A percentile compares a stretch with the other conserved stretches of the same genome.
Evolutionary conservation across 2,888 invertebrate species (phyloP).

Genomic region (Frankliniella fusca): DNA sequence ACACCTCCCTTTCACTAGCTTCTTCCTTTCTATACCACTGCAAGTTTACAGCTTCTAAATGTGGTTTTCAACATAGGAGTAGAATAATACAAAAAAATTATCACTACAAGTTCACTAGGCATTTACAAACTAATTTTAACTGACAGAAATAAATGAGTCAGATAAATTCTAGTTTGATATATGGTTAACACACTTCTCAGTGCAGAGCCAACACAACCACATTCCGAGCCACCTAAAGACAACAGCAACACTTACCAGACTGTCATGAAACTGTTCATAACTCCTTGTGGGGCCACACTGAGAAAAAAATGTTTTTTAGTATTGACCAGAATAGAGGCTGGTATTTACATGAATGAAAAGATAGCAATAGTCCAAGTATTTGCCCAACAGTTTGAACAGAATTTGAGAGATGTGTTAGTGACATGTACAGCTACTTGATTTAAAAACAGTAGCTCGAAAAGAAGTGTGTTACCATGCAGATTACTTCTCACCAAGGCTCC

Average conservation of each 20-base stretch:
- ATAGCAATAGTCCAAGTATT: not conserved
- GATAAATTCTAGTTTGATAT: not conserved
- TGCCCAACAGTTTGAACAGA: not conserved
- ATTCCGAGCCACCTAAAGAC: slow-evolving; percentile 25
- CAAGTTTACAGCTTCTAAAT: not conserved
- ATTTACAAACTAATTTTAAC: not conserved
- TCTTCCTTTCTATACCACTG: not conserved
- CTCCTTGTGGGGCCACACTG: slow-evolving; percentile 80
- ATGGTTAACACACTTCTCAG: slow-evolving; percentile 5
- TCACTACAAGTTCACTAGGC: too few species aligned
- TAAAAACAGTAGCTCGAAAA: slow-evolving; percentile 32
- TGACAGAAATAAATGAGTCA: not conserved
- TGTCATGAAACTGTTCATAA: slow-evolving; percentile 84
- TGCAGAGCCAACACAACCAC: slow-evolving; percentile 23
- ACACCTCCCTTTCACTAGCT: too few species aligned
- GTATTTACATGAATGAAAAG: slow-evolving; percentile 28
- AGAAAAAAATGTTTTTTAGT: slow-evolving; percentile 47
- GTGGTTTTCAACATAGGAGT: not conserved
- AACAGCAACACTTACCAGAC: slow-evolving; percentile 67
- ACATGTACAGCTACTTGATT: not conserved
- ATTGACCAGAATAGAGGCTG: slow-evolving; percentile 27
- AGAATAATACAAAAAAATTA: too few species aligned
- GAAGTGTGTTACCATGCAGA: slow-evolving; percentile 12
- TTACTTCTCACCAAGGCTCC: slow-evolving; percentile 2
- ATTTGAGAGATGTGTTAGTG: not conserved